These are phyloP conservation scores for Drosophila orosa DNA, from an alignment of 1,140 invertebrate species.

Conservation along the genomic window DNA sequence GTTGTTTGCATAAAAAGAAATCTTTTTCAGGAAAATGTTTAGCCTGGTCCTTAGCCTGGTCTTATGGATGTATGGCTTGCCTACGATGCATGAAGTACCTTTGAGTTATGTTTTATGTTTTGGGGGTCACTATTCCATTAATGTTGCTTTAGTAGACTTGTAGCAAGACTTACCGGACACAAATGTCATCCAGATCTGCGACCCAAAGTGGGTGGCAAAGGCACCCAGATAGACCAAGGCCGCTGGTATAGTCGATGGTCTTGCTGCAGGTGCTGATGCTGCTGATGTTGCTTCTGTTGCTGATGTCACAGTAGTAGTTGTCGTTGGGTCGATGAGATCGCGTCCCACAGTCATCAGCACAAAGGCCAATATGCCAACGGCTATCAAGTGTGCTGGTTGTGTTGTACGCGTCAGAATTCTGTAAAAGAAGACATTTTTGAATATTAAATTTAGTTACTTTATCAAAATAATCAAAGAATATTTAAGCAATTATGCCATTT, in stretches of 20 bases:
- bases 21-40: too few species aligned
- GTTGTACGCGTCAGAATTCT: slow-evolving; percentile 89
- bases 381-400: slow-evolving; percentile 90
- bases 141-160: neutral
- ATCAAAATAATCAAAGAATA: neutral
- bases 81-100: neutral
- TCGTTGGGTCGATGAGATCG: slow-evolving; percentile 82
- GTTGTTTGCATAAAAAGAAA: neutral
- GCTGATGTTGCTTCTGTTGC: slow-evolving; percentile 23
- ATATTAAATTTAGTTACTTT: neutral
- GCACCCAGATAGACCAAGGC: slow-evolving; percentile 89
- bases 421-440: slow-evolving; percentile 51
- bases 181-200: slow-evolving; percentile 95
- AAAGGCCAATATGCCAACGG: slow-evolving; percentile 87
- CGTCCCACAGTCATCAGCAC: slow-evolving; percentile 87
- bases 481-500: neutral
- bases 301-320: slow-evolving; percentile 60
- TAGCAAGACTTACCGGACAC: slow-evolving; percentile 88
- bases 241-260: slow-evolving; percentile 64
- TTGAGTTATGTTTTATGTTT: neutral
- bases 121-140: neutral
- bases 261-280: slow-evolving; percentile 10
- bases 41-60: neutral
- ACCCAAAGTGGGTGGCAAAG: slow-evolving; percentile 91
- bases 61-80: neutral